A percentile compares a stretch with the other conserved stretches of the same genome.
phyloP scores from a whole-genome alignment of 2,888 invertebrate species.

The Drosophila nr. perissopoda region DNA sequence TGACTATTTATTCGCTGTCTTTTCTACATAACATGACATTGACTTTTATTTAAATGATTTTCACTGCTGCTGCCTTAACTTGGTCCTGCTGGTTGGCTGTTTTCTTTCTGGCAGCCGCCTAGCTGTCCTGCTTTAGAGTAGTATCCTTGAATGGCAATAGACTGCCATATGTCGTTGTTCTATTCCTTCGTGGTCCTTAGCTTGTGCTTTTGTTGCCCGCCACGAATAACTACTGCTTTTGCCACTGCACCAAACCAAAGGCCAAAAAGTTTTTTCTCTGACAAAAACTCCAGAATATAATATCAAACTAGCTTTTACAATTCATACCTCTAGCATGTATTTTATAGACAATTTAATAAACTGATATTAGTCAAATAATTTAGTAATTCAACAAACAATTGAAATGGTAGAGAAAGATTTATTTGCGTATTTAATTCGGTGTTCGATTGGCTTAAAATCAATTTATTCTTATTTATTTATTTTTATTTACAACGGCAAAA shows the following conservation, averaged over 20 bases:
- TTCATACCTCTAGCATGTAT: not conserved
- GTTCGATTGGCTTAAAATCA: not conserved
- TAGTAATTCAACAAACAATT: not conserved
- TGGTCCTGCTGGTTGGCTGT: slow-evolving; percentile 16
- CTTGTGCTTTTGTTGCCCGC: slow-evolving; percentile 15
- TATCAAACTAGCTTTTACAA: not conserved
- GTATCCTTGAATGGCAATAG: slow-evolving; percentile 65
- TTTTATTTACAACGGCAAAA: not conserved
- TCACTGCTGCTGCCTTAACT: slow-evolving; percentile 47
- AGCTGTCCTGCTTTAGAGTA: slow-evolving; percentile 23
- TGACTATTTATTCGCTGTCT: slow-evolving; percentile 76
- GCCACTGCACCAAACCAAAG: slow-evolving; percentile 9
- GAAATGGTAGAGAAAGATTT: too few species aligned
- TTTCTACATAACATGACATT: slow-evolving; percentile 75
- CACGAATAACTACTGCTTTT: slow-evolving; percentile 23
- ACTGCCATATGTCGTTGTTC: slow-evolving; percentile 57
- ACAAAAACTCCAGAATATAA: not conserved
- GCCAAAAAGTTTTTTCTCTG: not conserved
- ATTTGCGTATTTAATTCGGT: not conserved
- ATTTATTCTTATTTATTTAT: not conserved
- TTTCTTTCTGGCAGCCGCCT: slow-evolving; percentile 2
- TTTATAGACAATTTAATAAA: not conserved
- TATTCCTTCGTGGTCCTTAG: slow-evolving; percentile 34
- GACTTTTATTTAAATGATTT: slow-evolving; percentile 80
- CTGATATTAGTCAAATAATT: not conserved